Evolutionary conservation across 2,113 vertebrate species (phyloP).

Genomic region (Syngnathoides biaculeatus): DNA sequence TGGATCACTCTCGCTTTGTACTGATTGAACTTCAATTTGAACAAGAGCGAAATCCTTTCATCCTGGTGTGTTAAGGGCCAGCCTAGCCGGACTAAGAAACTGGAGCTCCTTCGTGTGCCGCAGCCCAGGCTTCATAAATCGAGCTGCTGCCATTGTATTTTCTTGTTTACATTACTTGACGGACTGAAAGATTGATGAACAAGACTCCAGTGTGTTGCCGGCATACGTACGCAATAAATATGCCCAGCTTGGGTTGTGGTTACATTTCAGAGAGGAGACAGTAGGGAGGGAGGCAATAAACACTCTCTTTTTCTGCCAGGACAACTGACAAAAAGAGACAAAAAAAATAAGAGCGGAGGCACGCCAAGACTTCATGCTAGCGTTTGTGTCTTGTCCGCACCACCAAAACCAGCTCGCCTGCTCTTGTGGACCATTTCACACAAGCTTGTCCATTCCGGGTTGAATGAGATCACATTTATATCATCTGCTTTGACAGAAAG

Average conservation of each 20-base stretch:
- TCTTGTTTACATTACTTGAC: constrained; percentile 39
- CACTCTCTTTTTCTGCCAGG: constrained; percentile 37
- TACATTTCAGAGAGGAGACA: constrained; percentile 60
- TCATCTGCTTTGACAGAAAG: constrained; percentile 33
- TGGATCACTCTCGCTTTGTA: neutral
- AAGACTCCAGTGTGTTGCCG: constrained; percentile 36
- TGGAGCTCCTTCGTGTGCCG: neutral
- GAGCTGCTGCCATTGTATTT: constrained; percentile 34
- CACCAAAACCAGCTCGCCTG: constrained; percentile 3
- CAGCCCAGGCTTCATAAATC: constrained; percentile 32
- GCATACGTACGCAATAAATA: constrained; percentile 52
- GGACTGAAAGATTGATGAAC: constrained; percentile 53
- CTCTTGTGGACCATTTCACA: neutral
- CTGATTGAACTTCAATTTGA: neutral
- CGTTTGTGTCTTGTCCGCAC: constrained; percentile 29
- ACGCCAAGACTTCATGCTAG: constrained; percentile 35
- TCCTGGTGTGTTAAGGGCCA: neutral
- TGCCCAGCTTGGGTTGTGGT: constrained; percentile 47
- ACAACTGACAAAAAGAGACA: constrained; percentile 48
- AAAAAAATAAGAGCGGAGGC: constrained; percentile 45
- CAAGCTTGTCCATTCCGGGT: neutral
- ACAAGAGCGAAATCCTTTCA: neutral
- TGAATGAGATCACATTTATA: neutral
- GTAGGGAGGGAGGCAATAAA: constrained; percentile 57
- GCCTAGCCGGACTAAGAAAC: neutral